These are phyloP conservation scores for Busarellus nigricollis DNA, from an alignment of 2,797 vertebrate genomes.

Conservation along the genomic window DNA sequence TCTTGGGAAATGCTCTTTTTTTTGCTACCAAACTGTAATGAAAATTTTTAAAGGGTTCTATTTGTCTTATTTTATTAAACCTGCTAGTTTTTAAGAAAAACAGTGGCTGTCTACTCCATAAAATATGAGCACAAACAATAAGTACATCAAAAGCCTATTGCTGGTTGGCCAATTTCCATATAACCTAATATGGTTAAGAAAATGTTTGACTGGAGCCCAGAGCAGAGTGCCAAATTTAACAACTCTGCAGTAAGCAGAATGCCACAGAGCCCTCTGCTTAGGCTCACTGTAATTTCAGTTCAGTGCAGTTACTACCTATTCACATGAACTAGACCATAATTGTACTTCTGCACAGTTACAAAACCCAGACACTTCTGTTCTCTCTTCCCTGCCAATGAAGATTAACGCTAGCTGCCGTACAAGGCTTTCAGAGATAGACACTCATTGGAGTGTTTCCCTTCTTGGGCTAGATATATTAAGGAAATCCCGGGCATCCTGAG, in stretches of 20 bases:
- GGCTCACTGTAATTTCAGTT: conserved; percentile 29
- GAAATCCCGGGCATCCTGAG: conserved; percentile 18
- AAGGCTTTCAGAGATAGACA: conserved; percentile 34
- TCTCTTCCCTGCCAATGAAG: background rate
- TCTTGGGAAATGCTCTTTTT: background rate
- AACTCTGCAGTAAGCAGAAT: conserved; percentile 60
- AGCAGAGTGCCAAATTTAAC: conserved; percentile 72
- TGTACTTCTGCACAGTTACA: conserved; percentile 19
- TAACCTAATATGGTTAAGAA: conserved; percentile 82
- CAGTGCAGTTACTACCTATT: background rate
- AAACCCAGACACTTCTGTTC: conserved; percentile 38
- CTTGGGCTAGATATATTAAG: conserved; percentile 24
- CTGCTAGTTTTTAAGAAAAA: conserved; percentile 10
- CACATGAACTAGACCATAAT: background rate
- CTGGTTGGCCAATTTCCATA: conserved; percentile 71
- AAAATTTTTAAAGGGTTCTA: background rate
- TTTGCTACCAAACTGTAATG: background rate
- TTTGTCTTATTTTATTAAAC: conserved; percentile 5
- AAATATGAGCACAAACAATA: conserved; percentile 36
- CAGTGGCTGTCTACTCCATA: background rate
- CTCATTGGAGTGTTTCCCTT: conserved; percentile 31
- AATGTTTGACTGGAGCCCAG: conserved; percentile 59
- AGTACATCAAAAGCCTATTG: background rate
- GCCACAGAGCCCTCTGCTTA: conserved; percentile 71
- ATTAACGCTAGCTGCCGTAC: conserved; percentile 20